A percentile compares a stretch with the other conserved stretches of the same genome.
Evolutionary conservation across 2,888 invertebrate species (phyloP).

Genomic region (Leucoma salicis): DNA sequence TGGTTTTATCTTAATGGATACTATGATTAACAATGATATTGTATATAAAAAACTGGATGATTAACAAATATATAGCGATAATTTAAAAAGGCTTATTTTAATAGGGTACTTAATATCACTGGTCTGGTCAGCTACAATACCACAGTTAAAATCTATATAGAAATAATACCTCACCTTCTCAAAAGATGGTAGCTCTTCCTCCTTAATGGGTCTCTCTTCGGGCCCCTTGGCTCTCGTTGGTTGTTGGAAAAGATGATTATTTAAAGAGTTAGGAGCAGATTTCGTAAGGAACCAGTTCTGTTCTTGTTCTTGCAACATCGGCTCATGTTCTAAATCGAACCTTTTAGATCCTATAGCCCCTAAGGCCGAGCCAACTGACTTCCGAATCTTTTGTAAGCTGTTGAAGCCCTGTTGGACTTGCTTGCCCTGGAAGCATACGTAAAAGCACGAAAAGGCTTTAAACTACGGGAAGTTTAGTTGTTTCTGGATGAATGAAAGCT

Average conservation of each 20-base stretch:
- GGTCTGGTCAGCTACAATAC: no score
- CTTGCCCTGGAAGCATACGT: constrained; percentile 79
- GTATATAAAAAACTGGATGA: no score
- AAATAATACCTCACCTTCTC: constrained; percentile 74
- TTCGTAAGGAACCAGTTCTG: constrained; percentile 91
- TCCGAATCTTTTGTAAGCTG: constrained; percentile 86
- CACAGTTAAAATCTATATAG: no score
- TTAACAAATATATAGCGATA: no score
- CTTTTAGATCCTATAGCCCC: constrained; percentile 75
- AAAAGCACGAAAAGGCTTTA: constrained; percentile 80
- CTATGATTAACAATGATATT: no score
- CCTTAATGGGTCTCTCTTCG: constrained; percentile 64
- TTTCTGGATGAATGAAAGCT: constrained; percentile 37
- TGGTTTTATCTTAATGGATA: no score
- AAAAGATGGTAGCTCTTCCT: constrained; percentile 52
- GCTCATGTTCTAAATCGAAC: constrained; percentile 76
- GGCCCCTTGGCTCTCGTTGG: constrained; percentile 53
- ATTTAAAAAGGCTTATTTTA: no score
- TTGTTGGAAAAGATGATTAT: constrained; percentile 78
- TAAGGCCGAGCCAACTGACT: constrained; percentile 85
- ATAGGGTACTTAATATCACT: no score
- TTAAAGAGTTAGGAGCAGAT: constrained; percentile 90
- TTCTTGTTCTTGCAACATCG: constrained; percentile 73
- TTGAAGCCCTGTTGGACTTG: constrained; percentile 82
- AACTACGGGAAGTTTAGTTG: constrained; percentile 60